Evolutionary conservation across 1,140 invertebrate genomes (phyloP).

Genomic region (Odontomachus brunneus): DNA sequence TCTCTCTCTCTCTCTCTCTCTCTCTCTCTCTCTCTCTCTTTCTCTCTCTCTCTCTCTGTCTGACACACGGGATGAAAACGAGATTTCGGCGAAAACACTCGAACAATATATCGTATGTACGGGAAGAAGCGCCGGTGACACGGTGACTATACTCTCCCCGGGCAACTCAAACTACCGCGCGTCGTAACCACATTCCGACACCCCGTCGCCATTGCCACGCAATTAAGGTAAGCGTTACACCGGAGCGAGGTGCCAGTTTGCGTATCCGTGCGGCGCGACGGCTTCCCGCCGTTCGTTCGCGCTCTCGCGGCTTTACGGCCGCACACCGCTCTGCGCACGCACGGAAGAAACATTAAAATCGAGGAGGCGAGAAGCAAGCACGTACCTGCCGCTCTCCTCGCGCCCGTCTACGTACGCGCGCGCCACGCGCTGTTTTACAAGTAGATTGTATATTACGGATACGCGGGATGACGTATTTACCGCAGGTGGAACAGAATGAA

Average conservation of each 20-base stretch:
- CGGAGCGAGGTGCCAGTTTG: constrained; percentile 20
- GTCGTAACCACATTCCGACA: constrained; percentile 37
- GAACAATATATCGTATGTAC: constrained; percentile 9
- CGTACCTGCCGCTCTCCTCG: too few relatives aligned
- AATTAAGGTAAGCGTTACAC: constrained; percentile 53
- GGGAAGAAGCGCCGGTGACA: constrained; percentile 33
- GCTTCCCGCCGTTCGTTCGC: neutral
- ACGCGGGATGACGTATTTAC: constrained; percentile 25
- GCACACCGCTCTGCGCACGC: neutral
- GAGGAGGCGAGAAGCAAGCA: neutral
- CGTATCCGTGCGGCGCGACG: constrained; percentile 3
- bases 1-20: too few relatives aligned
- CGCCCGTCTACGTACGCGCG: neutral
- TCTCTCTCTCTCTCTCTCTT: too few relatives aligned
- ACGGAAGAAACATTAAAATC: constrained; percentile 48
- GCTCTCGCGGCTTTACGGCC: constrained; percentile 10
- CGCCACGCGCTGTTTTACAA: neutral
- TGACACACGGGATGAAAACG: constrained; percentile 19
- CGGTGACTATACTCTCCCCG: constrained; percentile 1
- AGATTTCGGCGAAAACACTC: constrained; percentile 35
- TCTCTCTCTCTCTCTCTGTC: too few relatives aligned
- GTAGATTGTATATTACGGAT: neutral
- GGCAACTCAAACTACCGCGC: constrained; percentile 37
- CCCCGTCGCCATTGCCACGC: constrained; percentile 33
- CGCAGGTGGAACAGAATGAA: constrained; percentile 40